Evolutionary conservation across 1,140 invertebrate species (phyloP).

Genomic region (Zaprionus ornatus): DNA sequence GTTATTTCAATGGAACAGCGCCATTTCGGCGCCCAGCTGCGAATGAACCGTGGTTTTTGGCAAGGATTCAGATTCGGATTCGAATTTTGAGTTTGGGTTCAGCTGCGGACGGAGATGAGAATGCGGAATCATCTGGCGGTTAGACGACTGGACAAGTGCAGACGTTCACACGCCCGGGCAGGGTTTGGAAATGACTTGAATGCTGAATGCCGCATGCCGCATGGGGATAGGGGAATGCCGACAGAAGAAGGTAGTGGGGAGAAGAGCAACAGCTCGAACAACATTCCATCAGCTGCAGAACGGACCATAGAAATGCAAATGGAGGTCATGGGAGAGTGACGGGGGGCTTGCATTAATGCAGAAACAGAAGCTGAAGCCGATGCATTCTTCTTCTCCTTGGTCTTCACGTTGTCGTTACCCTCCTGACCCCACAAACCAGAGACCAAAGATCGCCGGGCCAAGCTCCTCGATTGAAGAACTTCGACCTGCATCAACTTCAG

Average conservation of each 20-base stretch:
- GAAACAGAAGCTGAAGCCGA: conserved; percentile 16
- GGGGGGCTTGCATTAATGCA: conserved; percentile 35
- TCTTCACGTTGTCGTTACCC: not conserved
- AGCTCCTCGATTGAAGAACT: conserved; percentile 14
- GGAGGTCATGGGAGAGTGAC: not conserved
- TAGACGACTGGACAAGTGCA: conserved; percentile 47
- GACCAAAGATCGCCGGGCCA: conserved; percentile 38
- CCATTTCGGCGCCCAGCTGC: conserved; percentile 23
- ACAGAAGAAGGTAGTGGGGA: conserved; percentile 9
- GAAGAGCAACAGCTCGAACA: conserved; percentile 32
- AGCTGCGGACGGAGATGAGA: not conserved
- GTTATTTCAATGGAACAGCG: conserved; percentile 20
- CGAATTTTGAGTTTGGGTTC: not conserved
- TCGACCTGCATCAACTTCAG: conserved; percentile 25
- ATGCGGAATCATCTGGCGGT: conserved; percentile 8
- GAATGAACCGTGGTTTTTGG: conserved; percentile 36
- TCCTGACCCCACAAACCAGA: not conserved
- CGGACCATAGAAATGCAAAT: conserved; percentile 67
- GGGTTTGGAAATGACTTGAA: conserved; percentile 31
- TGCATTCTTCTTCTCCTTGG: conserved; percentile 14
- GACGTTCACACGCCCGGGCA: conserved; percentile 55
- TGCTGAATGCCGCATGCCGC: conserved; percentile 17
- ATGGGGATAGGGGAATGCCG: conserved; percentile 5
- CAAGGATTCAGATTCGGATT: conserved; percentile 7
- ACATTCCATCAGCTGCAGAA: conserved; percentile 45